Conservation (phyloP, 2,888 invertebrate species). For the Xylocampa areola region DNA sequence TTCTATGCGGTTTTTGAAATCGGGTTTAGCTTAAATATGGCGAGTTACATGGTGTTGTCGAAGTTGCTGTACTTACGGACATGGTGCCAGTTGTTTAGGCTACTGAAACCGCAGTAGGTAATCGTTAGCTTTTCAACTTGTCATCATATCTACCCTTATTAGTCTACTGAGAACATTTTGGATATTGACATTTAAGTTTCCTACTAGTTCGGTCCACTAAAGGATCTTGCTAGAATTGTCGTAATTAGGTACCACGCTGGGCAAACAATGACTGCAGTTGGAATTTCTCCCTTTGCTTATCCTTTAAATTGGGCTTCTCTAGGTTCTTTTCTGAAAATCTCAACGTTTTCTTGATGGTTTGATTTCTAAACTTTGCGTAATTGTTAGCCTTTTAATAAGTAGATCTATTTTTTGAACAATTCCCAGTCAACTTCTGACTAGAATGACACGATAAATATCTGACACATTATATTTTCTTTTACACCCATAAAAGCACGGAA, state of each 20-base stretch:
- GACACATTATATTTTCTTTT: constrained; percentile 23
- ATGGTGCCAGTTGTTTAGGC: not conserved
- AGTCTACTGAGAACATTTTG: no score
- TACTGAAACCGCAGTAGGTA: not conserved
- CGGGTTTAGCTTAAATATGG: constrained; percentile 7
- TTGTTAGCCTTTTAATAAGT: not conserved
- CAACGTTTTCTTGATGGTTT: not conserved
- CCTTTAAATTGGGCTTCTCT: no score
- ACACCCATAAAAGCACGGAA: constrained; percentile 25
- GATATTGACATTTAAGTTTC: no score
- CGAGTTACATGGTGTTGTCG: not conserved
- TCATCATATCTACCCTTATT: no score
- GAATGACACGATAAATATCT: constrained; percentile 18
- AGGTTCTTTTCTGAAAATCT: not conserved
- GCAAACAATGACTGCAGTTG: no score
- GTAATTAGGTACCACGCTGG: no score
- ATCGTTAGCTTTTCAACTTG: not conserved
- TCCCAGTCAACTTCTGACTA: constrained; percentile 9
- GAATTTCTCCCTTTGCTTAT: no score
- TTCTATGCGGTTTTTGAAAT: constrained; percentile 5
- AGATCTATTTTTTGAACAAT: not conserved
- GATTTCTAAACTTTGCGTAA: not conserved
- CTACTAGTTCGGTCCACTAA: no score
- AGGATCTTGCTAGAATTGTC: no score
- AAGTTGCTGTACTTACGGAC: not conserved